Base-by-base conservation (phyloP, 2,797 vertebrate genomes). In the Poliocrania exsul region DNA sequence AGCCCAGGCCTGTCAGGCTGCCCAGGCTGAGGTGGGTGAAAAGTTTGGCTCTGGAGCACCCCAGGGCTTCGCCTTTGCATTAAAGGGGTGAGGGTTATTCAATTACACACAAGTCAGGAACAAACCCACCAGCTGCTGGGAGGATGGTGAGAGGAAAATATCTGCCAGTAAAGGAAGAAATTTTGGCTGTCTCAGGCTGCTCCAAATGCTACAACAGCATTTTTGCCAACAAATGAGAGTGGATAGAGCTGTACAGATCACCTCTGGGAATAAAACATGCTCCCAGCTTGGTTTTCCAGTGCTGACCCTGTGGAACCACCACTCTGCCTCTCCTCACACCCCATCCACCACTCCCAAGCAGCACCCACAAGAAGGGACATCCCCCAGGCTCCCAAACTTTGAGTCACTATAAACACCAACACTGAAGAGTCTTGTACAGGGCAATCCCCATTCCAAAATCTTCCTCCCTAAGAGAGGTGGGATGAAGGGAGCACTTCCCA, bases 341-440 rank as follows among this genome's bases (percentile, higher is more conserved):
- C 38, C 53, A 47, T 4, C 42, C 29, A 0, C 44, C 79, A 77
- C 6, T 53, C 53, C 11, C 1, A 26, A 79, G 46, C 49, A 81
- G 69, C 40, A 35, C 18, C 50, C 3, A 0, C 16, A 18, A 44
- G 19, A 35, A 72, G 13, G 8, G 19, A 19, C 16, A 50, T 17
- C 31, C 46, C 61, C n/a, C 31, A 37, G 35, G 24, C 53, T 37
- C 51, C 57, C 69, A 62, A 24, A 44, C 6, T 37, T 17, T 2
- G 47, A 26, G 40, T 5, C 28, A 10, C 47, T 23, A 12, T 2
- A 16, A 92, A 40, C 44, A 42, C 26, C 73, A 72, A 2, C n/a
- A 7, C 3, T 0, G 38, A 17, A n/a, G 9, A 2, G 16, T 21
- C 26, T 64, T 37, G 7, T 0, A 6, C 37, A 42, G 61, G 42